phyloP scores from a whole-genome alignment of 2,113 vertebrate genomes.

The Malurus alboscapulatus region DNA sequence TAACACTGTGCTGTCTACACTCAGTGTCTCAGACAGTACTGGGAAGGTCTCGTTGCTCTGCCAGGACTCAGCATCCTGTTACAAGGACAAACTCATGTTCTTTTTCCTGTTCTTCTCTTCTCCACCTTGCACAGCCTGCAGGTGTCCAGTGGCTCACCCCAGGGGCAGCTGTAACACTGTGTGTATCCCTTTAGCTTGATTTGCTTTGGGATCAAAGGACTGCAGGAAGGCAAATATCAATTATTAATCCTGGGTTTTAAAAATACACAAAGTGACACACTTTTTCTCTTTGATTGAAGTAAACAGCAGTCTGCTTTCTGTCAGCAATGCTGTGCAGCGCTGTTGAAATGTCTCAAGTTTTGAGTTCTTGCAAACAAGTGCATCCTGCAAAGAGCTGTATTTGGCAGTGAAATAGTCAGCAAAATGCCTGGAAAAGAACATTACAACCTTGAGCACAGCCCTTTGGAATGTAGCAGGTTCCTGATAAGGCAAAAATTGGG shows the following conservation, averaged over 20 bases:
- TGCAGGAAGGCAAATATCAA: background rate
- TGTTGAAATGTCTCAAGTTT: background rate
- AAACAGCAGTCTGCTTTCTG: background rate
- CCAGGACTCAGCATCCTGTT: background rate
- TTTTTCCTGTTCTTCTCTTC: background rate
- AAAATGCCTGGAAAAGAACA: slow-evolving; percentile 36
- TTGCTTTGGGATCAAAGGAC: slow-evolving; percentile 18
- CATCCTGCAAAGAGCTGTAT: background rate
- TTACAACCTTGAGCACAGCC: slow-evolving; percentile 47
- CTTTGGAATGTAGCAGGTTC: slow-evolving; percentile 60
- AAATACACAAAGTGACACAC: slow-evolving; percentile 12
- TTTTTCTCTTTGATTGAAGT: background rate
- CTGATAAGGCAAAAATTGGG: slow-evolving; percentile 41
- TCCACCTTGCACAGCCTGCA: background rate
- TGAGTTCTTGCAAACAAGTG: slow-evolving; percentile 2
- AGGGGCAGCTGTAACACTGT: background rate
- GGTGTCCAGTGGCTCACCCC: background rate
- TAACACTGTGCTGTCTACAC: background rate
- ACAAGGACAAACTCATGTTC: background rate
- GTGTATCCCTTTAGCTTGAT: background rate
- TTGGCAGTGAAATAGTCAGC: slow-evolving; percentile 43
- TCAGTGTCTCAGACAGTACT: background rate
- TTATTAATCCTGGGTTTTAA: slow-evolving; percentile 22
- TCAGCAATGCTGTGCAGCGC: background rate
- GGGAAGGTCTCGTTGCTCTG: background rate